Evolutionary conservation across 2,888 invertebrate genomes (phyloP), one percentile per base, ranked within the genome.

Genomic region (Nemotelus nigrinus): DNA sequence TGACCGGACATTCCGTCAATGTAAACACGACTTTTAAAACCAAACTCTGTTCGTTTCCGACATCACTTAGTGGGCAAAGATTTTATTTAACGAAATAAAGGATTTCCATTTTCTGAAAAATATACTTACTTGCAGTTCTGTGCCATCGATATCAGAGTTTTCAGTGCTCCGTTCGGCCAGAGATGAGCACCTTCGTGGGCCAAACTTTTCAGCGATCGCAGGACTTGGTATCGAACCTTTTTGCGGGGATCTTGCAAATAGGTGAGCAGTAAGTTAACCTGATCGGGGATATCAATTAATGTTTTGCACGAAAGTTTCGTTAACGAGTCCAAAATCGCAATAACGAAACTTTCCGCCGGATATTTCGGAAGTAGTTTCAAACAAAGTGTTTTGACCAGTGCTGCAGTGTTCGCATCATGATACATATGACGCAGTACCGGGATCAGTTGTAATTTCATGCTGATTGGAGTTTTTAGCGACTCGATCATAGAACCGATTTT

Each of bases 401-500:
- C 87, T 0, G 90, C 89, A 2, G 90, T 90, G 80, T 88, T 89
- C 5, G 90, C 89, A 80, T 90, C 96, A 83, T 97, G 97, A 87
- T 97, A 96, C 92, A 98, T 98, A 83, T 97, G 95, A 81, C 96
- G 93, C 77, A 98, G 88, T 64, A 98, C 95, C 0, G 96, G 94
- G 77, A 98, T 96, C 4, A 98, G 89, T 83, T 95, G 93, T 44
- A 97, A 89, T 85, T 98, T 96, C 89, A 97, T 93, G 77, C 96
- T 95, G 3, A 96, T 94, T 0, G 97, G 96, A 0, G 97, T 97
- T 76, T 96, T 94, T 82, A 97, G 92, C 58, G 96, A 95, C 84
- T 95, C 94, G 81, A 98, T 96, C 97, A 98, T 98, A 82, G 96
- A 94, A 0, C 96, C 95, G 76, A 99, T 92, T 86, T 97, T 97